phyloP scores from a whole-genome alignment of 2,888 invertebrate genomes.

The Chrysopilus asiliformis region DNA sequence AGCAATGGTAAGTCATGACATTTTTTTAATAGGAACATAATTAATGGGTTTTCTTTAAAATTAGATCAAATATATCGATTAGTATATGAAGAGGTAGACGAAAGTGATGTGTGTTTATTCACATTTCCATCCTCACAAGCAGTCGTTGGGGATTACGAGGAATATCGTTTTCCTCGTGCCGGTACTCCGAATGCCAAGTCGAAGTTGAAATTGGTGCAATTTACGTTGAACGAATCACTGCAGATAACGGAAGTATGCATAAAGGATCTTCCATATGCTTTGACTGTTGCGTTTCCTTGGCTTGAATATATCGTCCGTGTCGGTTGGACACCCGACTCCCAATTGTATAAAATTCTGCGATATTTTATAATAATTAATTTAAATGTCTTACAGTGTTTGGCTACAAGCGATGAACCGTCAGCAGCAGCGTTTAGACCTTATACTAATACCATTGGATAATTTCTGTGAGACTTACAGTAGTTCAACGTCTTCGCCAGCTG shows the following conservation, averaged over 20 bases:
- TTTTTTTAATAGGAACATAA: neutral
- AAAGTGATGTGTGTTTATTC: slow-evolving; percentile 81
- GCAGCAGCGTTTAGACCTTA: slow-evolving; percentile 73
- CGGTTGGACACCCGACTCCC: slow-evolving; percentile 88
- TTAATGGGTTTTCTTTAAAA: slow-evolving; percentile 16
- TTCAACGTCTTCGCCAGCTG: slow-evolving; percentile 34
- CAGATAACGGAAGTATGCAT: slow-evolving; percentile 64
- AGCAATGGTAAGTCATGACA: slow-evolving; percentile 39
- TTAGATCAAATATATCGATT: slow-evolving; percentile 65
- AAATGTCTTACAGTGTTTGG: slow-evolving; percentile 60
- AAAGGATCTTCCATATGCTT: slow-evolving; percentile 59
- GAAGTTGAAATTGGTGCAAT: slow-evolving; percentile 71
- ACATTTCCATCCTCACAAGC: slow-evolving; percentile 75
- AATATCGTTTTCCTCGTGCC: slow-evolving; percentile 73
- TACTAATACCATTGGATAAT: slow-evolving; percentile 66
- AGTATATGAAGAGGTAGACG: slow-evolving; percentile 77
- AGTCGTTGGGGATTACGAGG: slow-evolving; percentile 67
- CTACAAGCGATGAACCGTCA: slow-evolving; percentile 77
- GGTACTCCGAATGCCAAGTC: slow-evolving; percentile 87
- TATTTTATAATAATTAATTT: neutral
- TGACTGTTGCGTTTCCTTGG: slow-evolving; percentile 78
- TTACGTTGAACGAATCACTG: slow-evolving; percentile 45
- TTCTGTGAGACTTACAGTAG: slow-evolving; percentile 44
- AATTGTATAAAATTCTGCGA: slow-evolving; percentile 44
- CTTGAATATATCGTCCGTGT: slow-evolving; percentile 90